Base-by-base conservation (phyloP, 2,797 vertebrate genomes). In the Erethizon dorsatum region DNA sequence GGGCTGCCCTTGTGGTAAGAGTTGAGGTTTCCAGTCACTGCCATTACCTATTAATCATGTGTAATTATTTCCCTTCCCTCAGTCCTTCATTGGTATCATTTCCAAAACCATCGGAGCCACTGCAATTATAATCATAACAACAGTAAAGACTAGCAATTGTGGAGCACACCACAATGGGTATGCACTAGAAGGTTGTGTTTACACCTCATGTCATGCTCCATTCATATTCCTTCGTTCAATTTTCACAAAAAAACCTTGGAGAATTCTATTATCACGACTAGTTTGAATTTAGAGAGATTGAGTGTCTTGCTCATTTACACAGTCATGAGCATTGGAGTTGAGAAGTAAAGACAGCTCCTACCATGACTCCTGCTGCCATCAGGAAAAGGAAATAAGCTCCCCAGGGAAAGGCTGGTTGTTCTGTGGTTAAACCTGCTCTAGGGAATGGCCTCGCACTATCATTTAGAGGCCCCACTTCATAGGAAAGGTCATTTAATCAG, bases 401-500 rank as follows among this genome's bases (percentile, higher is more conserved):
- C 59, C 18, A 20, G 10, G 56, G 71, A 69, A 73, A 87, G 20
- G 5, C 1, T 82, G 86, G 73, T 28, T 57, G 83, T 56, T 86
- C 47, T 77, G 37, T 89, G 80, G 69, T 67, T 83, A 78, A 97
- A 56, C 12, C 17, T 54, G 45, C 50, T 77, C 22, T n/a, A 78
- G 77, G 61, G 47, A 93, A 83, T 75, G 56, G 56, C 71, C 61
- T 78, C 8, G 88, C 15, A 28, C 83, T 90, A 31, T 85, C 61
- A 4, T 63, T 84, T 63, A 88, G 84, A 88, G 69, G 57, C 33
- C 57, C 41, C 1, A 54, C 67, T 93, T 96, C 78, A 69, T 73
- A 65, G 80, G 45, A 91, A 79, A 97, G 83, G 86, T 90, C 82
- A 56, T 91, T 93, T 83, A 95, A 95, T 95, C 92, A 86, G 28